Conservation (phyloP, 2,113 vertebrate species). For the Cettia cetti region DNA sequence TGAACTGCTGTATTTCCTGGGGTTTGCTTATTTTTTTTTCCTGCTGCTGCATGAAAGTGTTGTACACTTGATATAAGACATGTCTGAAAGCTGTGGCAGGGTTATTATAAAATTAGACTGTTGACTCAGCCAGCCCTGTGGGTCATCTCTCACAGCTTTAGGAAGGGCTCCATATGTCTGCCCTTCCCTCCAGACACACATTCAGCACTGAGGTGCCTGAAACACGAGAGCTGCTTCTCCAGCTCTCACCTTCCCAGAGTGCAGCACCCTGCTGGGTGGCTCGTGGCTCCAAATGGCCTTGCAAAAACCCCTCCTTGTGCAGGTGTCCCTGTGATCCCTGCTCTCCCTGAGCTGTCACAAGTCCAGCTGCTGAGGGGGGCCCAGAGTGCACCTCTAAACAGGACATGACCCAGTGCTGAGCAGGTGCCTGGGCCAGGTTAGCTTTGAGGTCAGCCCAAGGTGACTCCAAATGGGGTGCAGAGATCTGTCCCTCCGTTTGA, state of each 20-base stretch:
- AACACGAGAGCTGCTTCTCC: not conserved
- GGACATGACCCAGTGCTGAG: not conserved
- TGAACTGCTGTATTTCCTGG: not conserved
- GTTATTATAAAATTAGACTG: not conserved
- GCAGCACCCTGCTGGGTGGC: not conserved
- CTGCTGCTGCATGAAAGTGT: not conserved
- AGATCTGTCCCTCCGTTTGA: not conserved
- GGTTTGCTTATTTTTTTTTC: not conserved
- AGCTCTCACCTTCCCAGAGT: not conserved
- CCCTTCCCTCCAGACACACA: not conserved
- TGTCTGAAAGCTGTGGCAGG: not conserved
- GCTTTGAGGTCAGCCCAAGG: not conserved
- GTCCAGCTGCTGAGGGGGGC: not conserved
- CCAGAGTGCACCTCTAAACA: not conserved
- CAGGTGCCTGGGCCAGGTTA: not conserved
- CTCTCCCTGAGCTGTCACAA: not conserved
- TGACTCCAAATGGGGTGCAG: not conserved
- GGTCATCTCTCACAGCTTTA: not conserved
- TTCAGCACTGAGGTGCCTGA: not conserved
- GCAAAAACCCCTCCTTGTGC: not conserved
- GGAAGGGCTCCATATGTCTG: not conserved
- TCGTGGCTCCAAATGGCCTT: not conserved
- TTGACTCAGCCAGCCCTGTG: not conserved
- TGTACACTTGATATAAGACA: accelerated
- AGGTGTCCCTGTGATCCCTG: not conserved